phyloP scores from a whole-genome alignment of 2,797 vertebrate species.

The Gymnothorax javanicus region DNA sequence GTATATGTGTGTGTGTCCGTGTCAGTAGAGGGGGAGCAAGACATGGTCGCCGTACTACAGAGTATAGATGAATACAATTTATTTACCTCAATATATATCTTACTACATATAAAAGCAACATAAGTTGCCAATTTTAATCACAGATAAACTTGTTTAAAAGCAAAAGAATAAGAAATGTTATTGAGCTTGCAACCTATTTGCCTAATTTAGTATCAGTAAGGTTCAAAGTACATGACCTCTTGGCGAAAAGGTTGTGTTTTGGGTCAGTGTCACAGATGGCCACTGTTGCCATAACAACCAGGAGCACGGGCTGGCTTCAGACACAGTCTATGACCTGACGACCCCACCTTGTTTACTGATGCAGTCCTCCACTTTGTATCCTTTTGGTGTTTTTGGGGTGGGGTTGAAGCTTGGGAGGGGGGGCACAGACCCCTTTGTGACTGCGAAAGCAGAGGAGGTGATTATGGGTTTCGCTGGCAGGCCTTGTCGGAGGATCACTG shows the following conservation, averaged over 20 bases:
- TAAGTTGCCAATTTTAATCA: neutral
- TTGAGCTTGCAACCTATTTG: neutral
- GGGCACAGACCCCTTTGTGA: neutral
- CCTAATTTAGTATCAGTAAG: neutral
- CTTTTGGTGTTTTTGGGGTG: constrained; percentile 30
- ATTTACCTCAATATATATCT: no score
- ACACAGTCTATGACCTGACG: neutral
- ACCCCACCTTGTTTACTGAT: constrained; percentile 38
- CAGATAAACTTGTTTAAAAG: neutral
- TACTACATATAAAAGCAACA: no score
- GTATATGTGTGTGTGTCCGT: constrained; percentile 33
- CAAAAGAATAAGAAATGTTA: neutral
- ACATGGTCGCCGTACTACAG: neutral
- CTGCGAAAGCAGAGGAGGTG: constrained; percentile 5
- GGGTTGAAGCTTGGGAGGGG: neutral
- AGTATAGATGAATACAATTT: neutral
- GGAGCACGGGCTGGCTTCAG: constrained; percentile 8
- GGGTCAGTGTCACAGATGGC: constrained; percentile 49
- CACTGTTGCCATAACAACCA: constrained; percentile 22
- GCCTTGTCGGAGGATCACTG: constrained; percentile 6
- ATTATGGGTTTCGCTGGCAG: constrained; percentile 15
- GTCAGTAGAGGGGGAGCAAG: constrained; percentile 6
- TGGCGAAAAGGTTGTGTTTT: constrained; percentile 38
- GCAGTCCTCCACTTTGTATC: constrained; percentile 8
- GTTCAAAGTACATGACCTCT: constrained; percentile 37